Conservation (phyloP, 2,797 vertebrate genomes). For the Gymnothorax javanicus region DNA sequence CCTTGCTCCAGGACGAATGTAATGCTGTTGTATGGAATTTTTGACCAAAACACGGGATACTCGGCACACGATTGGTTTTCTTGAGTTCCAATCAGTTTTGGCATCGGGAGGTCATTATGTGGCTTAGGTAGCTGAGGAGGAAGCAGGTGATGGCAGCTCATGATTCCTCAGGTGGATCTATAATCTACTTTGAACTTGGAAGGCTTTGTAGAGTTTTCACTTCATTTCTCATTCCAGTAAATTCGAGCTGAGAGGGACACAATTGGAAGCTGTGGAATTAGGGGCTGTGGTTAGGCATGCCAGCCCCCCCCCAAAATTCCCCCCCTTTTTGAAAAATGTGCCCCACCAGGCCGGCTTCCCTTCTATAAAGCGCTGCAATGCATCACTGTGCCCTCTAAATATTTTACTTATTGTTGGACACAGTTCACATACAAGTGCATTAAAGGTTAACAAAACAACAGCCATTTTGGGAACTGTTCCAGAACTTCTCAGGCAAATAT, state of each 20-base stretch:
- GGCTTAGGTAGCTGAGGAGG: slow-evolving; percentile 15
- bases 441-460: slow-evolving; percentile 54
- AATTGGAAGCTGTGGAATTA: slow-evolving; percentile 33
- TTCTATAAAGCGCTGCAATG: not conserved
- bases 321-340: slow-evolving; percentile 12
- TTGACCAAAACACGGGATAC: slow-evolving; percentile 17
- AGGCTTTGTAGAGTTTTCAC: slow-evolving; percentile 28
- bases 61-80: slow-evolving; percentile 18
- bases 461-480: slow-evolving; percentile 45
- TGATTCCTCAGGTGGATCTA: slow-evolving; percentile 37
- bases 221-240: slow-evolving; percentile 41
- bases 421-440: slow-evolving; percentile 53
- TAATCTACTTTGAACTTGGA: slow-evolving; percentile 27
- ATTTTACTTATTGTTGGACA: slow-evolving; percentile 52
- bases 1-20: slow-evolving; percentile 37
- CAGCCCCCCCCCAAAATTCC: not conserved
- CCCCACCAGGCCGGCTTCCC: not conserved
- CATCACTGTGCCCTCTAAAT: slow-evolving; percentile 47
- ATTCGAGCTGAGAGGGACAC: slow-evolving; percentile 34
- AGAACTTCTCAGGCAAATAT: slow-evolving; percentile 55
- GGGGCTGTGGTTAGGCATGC: slow-evolving; percentile 13
- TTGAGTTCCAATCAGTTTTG: not conserved
- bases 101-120: slow-evolving; percentile 3
- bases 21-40: slow-evolving; percentile 31
- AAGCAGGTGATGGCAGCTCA: not conserved